Base-by-base conservation (phyloP, 2,888 invertebrate species). In the Drosophila vallismaia region DNA sequence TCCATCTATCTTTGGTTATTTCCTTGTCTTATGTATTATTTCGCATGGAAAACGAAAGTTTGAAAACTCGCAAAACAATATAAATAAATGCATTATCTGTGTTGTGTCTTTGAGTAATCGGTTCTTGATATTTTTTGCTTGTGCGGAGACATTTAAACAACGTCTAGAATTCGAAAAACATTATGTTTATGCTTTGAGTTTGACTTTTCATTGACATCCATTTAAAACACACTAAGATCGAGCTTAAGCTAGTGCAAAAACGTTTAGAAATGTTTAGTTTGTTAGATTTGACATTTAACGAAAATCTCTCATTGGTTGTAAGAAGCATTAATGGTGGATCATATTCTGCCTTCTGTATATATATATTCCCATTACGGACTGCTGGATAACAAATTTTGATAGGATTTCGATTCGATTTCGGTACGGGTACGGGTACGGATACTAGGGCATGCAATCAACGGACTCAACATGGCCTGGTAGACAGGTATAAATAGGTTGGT, bases 81-180 rank as follows among this genome's bases (percentile, higher is more conserved):
- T 50, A 51, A 63, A 31, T 64, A 69, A 69, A 71, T 69, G 69
- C 71, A 69, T 58, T 50, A 70, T 54, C 46, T 70, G 67, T 67
- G 48, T 51, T 40, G 33, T 52, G 38, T 31, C 6, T 52, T 26
- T 29, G 50, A 29, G 29, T 29, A 33, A 48, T 33, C 36, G 3
- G 24, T 63, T 36, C 10, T 38, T 24, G 7, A 36, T 36, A 36
- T 36, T 36, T 36, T 36, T 6, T 36, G 36, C n/a, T 63, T 63
- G 45, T 46, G 64, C 50, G 53, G 53, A 64, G 38, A 64, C 67
- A 67, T 52, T 64, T 64, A 66, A 66, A 67, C 53, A 52, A 64
- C 64, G 67, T 66, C 66, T 52, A 64, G 52, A 64, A 26, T 46
- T 46, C 38, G 29, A 38, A 66, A 64, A 52, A 67, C 67, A 66